Evolutionary conservation across 2,888 invertebrate genomes (phyloP).

Genomic region (Ptychoptera contaminata): DNA sequence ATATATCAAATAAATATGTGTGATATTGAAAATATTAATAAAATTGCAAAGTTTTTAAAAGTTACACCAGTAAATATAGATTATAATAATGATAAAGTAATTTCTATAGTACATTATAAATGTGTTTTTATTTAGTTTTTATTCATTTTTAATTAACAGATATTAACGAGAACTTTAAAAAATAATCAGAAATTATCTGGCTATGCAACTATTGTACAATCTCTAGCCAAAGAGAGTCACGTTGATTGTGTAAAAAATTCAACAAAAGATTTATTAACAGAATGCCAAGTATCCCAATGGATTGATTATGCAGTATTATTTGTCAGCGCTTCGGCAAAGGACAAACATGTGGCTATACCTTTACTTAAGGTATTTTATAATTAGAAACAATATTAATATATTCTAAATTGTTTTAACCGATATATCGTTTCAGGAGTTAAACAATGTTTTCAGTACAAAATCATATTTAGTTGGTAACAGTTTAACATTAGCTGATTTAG

Average conservation of each 20-base stretch:
- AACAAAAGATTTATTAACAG: conserved; percentile 14
- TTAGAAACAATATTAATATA: neutral
- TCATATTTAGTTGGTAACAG: conserved; percentile 41
- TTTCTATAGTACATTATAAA: no score
- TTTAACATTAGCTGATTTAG: conserved; percentile 50
- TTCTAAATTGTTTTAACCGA: no score
- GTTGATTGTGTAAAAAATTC: conserved; percentile 22
- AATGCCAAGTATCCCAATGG: conserved; percentile 43
- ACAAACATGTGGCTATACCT: conserved; percentile 21
- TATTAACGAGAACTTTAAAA: neutral
- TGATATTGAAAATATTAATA: neutral
- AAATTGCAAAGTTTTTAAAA: neutral
- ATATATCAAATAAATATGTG: neutral
- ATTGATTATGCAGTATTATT: conserved; percentile 42
- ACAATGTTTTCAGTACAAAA: conserved; percentile 33
- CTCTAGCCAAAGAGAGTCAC: conserved; percentile 31
- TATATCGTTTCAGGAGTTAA: conserved; percentile 32
- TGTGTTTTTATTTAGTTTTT: neutral
- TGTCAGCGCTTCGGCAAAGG: conserved; percentile 24
- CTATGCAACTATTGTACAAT: conserved; percentile 37
- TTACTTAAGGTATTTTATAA: conserved; percentile 15
- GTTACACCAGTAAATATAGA: neutral
- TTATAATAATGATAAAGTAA: neutral
- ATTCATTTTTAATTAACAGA: neutral
- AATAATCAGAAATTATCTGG: neutral